Evolutionary conservation across 2,113 vertebrate genomes (phyloP), one percentile per base, ranked within the genome.

Genomic region (Epinephelus fuscoguttatus): DNA sequence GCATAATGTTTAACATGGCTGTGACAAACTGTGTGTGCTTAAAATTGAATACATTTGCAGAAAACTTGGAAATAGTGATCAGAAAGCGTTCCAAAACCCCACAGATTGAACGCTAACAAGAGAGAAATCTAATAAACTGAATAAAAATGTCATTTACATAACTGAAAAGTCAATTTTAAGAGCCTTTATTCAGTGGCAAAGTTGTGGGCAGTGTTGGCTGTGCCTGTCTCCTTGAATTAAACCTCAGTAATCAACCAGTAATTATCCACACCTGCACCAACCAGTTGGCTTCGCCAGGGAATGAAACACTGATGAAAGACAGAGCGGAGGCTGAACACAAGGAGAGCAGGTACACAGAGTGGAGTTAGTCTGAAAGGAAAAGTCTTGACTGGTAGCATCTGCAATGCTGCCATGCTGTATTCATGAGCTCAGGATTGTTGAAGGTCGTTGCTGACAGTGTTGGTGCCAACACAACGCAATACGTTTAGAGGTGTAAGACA

Each of bases 401-500:
- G 83, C 74, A 67, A 17, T 25, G 0, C 70, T 59, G 70, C 21
- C 47, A 17, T 14, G 70, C n/a, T 75, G 10, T 72, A 86, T 87
- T 89, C 80, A 73, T 84, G 82, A 88, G 88, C 78, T 78, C 59
- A 4, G 63, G 70, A 37, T 70, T 56, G 82, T 21, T 83, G 83
- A 91, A 91, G 92, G 93, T 92, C 88, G 78, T 17, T 56, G 66
- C 84, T 52, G 70, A 84, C 56, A 57, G 50, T 40, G 81, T 37
- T 53, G 72, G 18, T 81, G 88, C 90, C 86, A 88, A 85, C 80
- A 81, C 74, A 84, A 87, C 14, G 30, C 60, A 83, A 80, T 76
- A 84, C 33, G 40, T 91, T 87, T 68, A 19, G 59, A 87, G 62
- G 73, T 80, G 75, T 60, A 79, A 74, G 88, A 88, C 88, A 92